These are phyloP conservation scores for Pseudococcus jackbeardsleyi DNA, from an alignment of 2,888 invertebrate species.

Conservation along the genomic window DNA sequence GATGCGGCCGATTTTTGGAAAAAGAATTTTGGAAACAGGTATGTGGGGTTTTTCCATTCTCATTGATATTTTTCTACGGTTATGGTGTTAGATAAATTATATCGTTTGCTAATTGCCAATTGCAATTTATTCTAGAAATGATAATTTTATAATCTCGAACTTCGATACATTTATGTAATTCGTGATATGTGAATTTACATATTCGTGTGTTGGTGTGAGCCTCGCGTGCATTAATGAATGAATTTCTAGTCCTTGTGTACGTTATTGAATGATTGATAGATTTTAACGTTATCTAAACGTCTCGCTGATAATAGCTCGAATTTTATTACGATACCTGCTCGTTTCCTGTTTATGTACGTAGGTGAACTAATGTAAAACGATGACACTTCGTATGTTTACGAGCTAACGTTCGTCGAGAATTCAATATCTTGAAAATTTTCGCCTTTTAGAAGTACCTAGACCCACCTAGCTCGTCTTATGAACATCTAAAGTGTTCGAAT, in stretches of 20 bases:
- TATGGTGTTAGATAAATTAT: neutral
- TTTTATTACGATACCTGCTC: neutral
- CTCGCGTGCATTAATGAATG: neutral
- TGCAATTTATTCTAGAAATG: neutral
- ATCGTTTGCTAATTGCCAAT: neutral
- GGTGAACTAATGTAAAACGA: too few relatives aligned
- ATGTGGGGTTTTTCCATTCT: constrained; percentile 68
- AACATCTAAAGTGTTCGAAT: neutral
- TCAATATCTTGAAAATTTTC: neutral
- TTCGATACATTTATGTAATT: neutral
- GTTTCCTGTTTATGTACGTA: neutral
- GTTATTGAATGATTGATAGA: neutral
- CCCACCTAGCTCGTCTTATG: neutral
- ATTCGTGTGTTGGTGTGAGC: neutral
- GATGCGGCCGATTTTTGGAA: constrained; percentile 99
- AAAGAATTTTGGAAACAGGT: constrained; percentile 96
- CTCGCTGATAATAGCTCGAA: neutral
- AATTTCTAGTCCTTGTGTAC: neutral
- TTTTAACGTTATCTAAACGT: neutral
- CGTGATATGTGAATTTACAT: neutral
- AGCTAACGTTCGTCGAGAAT: neutral
- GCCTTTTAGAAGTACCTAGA: neutral
- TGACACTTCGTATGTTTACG: too few relatives aligned
- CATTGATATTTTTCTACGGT: neutral
- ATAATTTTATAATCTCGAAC: neutral